Evolutionary conservation across 2,888 invertebrate species (phyloP).

Genomic region (Epirrhoe tristata): DNA sequence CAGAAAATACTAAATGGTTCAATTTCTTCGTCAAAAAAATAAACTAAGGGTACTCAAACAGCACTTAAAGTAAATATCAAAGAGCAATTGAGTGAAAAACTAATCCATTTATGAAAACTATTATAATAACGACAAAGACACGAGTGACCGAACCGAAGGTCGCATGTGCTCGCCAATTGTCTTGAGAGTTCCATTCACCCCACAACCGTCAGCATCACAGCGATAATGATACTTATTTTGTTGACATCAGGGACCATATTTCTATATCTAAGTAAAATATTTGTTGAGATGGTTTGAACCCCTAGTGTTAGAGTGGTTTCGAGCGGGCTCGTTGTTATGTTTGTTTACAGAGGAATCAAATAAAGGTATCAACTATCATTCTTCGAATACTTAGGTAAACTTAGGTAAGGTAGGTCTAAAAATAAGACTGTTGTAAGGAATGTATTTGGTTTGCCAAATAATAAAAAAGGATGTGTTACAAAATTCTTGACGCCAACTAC

Average conservation of each 20-base stretch:
- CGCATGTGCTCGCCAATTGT: constrained; percentile 24
- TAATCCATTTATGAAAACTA: constrained; percentile 21
- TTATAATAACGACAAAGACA: constrained; percentile 8
- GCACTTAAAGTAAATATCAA: constrained; percentile 10
- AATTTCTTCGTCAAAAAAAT: constrained; percentile 8
- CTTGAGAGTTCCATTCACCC: constrained; percentile 24
- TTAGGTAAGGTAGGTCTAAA: no score
- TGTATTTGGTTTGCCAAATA: not conserved
- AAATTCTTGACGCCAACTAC: not conserved
- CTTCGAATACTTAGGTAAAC: no score
- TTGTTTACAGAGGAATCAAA: not conserved
- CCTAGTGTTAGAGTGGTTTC: not conserved
- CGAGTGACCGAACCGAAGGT: constrained; percentile 24
- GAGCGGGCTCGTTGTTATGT: not conserved
- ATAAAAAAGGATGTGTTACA: not conserved
- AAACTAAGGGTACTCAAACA: not conserved
- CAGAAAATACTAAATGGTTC: not conserved
- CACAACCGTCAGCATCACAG: constrained; percentile 6
- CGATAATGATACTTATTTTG: constrained; percentile 14
- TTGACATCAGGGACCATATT: not conserved
- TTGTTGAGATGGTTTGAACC: not conserved
- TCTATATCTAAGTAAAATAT: not conserved
- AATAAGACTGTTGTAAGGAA: not conserved
- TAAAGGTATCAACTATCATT: not conserved
- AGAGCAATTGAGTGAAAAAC: constrained; percentile 20